Percentiles rank a stretch among this genome's conserved stretches.
These are phyloP conservation scores for Drosophila eugracilis DNA, from an alignment of 1,140 invertebrate species.

Conservation along the genomic window DNA sequence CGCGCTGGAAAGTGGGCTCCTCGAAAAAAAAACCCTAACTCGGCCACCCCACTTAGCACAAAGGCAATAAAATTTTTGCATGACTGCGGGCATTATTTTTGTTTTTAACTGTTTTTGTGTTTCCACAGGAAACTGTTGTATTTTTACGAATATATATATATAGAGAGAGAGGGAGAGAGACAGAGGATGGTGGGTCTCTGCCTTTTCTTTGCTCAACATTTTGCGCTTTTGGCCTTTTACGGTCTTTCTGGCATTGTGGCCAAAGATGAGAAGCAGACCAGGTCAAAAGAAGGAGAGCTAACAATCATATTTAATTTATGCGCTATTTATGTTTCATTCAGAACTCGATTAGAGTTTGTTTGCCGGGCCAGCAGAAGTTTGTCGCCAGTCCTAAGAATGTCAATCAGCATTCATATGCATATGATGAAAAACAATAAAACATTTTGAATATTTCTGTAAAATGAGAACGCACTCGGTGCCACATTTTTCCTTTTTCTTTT, in stretches of 20 bases:
- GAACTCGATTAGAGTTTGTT: constrained; percentile 33
- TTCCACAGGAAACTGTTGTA: constrained; percentile 24
- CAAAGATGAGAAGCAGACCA: constrained; percentile 12
- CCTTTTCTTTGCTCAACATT: constrained; percentile 1
- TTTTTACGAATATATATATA: no score
- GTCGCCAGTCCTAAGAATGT: constrained; percentile 17
- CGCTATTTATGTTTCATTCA: constrained; percentile 64
- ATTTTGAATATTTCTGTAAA: constrained; percentile 37
- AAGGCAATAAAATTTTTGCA: constrained; percentile 69
- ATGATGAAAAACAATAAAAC: constrained; percentile 56
- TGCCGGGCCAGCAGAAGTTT: constrained; percentile 9
- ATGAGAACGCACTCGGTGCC: constrained; percentile 20
- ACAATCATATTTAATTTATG: constrained; percentile 53
- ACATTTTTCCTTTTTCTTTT: constrained; percentile 36
- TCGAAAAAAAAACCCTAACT: constrained; percentile 37
- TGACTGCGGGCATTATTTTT: constrained; percentile 75
- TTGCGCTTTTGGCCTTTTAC: constrained; percentile 41
- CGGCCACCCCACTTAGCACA: constrained; percentile 33
- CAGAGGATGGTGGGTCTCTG: no score
- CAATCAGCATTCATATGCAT: constrained; percentile 49
- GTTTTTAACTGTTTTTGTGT: constrained; percentile 57
- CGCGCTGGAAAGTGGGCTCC: constrained; percentile 36
- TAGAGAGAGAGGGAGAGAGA: no score
- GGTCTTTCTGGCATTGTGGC: not conserved
- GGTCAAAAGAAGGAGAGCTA: constrained; percentile 6